A percentile compares a stretch with the other conserved stretches of the same genome.
phyloP scores from a whole-genome alignment of 1,140 invertebrate species.

The Plodia interpunctella region DNA sequence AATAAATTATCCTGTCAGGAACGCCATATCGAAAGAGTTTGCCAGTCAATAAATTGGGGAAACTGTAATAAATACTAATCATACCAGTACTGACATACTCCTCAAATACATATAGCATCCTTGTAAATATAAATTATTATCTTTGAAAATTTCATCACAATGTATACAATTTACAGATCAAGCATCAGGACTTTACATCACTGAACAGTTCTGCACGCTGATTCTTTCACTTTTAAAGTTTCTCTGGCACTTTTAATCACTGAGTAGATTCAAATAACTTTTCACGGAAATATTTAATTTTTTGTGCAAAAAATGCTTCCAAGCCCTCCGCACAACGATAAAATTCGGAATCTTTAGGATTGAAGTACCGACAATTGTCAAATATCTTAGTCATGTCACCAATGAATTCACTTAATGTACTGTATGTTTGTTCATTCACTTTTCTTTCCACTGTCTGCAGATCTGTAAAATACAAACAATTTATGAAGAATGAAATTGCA shows the following conservation, averaged over 20 bases:
- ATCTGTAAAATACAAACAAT: conserved; percentile 82
- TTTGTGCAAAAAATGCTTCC: conserved; percentile 96
- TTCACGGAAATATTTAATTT: conserved; percentile 90
- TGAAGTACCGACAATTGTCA: conserved; percentile 98
- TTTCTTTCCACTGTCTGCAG: conserved; percentile 94
- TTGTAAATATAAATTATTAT: conserved; percentile 54
- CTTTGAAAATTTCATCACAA: conserved; percentile 63
- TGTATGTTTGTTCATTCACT: conserved; percentile 90
- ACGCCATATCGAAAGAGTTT: conserved; percentile 40
- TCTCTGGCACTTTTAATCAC: conserved; percentile 64
- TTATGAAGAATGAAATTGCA: background rate
- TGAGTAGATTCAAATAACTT: conserved; percentile 82
- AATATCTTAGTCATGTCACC: conserved; percentile 99
- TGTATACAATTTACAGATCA: conserved; percentile 63
- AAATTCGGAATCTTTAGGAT: conserved; percentile 95
- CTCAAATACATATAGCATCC: conserved; percentile 42
- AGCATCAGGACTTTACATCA: conserved; percentile 15
- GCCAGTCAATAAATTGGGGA: conserved; percentile 50
- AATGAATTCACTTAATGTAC: conserved; percentile 94
- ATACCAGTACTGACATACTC: conserved; percentile 52
- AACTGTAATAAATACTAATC: conserved; percentile 69
- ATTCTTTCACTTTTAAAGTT: conserved; percentile 31
- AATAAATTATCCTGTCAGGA: conserved; percentile 34
- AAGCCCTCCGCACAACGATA: conserved; percentile 96
- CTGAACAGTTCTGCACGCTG: conserved; percentile 17